Base-by-base conservation (phyloP, 2,797 vertebrate species). In the Chlorospingus flavigularis region DNA sequence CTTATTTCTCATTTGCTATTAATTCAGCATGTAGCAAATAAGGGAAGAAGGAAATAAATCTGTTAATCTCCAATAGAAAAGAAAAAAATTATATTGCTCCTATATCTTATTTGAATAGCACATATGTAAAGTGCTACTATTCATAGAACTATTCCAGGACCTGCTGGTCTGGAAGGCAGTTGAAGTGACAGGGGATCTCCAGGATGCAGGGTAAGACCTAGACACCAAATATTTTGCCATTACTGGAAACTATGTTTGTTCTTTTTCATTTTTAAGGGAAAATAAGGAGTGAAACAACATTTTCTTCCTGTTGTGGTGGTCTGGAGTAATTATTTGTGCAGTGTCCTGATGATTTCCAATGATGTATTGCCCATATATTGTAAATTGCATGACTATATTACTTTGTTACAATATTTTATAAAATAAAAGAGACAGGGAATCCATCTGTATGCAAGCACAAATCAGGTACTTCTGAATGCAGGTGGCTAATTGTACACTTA, bases 131-230 rank as follows among this genome's bases (percentile, higher is more conserved):
- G 5, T 84, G 16, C 35, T 80, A 13, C 28, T 88, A 2, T 92
- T 88, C 86, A 21, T n/a, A 95, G 91, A 58, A 53, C 23, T 74
- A 9, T 76, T 79, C n/a, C 6, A 54, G 91, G 93, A 33, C 26
- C 48, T 39, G 51, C 81, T 85, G 92, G 90, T 21, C 48, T 75
- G 33, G 26, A 60, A 20, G 94, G 90, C 15, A 37, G 31, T 58
- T 81, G 9, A 35, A 95, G 88, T 31, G 33, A 28, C 19, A 63
- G 17, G 11, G 82, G 91, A n/a, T 93, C 26, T 79, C 37, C 39
- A 40, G 89, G 82, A 83, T 75, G 10, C 20, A 96, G 60, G 77
- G 96, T 96, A 88, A 93, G 81, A 63, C 30, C 17, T 57, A 13
- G 11, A 54, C 16, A 35, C 11, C 17, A 33, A 70, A 10, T 53